Conservation (phyloP, 2,113 vertebrate species). For the Pungitius pungitius region DNA sequence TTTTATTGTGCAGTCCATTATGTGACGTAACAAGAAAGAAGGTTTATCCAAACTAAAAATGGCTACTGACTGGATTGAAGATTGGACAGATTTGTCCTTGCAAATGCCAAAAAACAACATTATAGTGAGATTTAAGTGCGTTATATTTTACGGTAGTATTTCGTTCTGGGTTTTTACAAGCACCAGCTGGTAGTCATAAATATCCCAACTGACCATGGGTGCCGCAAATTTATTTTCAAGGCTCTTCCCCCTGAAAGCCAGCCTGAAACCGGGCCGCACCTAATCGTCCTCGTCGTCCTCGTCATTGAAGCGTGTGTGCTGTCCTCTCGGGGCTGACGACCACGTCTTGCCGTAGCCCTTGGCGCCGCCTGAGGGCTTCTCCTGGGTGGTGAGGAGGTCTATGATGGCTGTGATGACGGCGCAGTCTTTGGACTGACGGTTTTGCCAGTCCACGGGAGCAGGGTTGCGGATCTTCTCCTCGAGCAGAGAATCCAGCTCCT, state of each 20-base stretch:
- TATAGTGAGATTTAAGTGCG: conserved; percentile 18
- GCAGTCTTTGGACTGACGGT: conserved; percentile 87
- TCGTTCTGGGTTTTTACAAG: conserved; percentile 10
- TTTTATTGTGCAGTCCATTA: conserved; percentile 43
- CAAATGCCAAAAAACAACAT: background rate
- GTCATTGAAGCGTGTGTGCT: conserved; percentile 65
- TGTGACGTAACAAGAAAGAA: background rate
- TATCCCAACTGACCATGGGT: conserved; percentile 22
- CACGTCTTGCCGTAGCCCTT: conserved; percentile 53
- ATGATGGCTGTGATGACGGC: conserved; percentile 94
- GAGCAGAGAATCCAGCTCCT: conserved; percentile 89
- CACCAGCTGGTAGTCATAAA: conserved; percentile 38
- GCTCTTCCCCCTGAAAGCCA: background rate
- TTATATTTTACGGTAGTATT: background rate
- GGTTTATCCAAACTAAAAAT: conserved; percentile 9
- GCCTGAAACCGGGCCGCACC: background rate
- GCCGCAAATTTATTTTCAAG: background rate
- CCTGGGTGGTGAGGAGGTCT: conserved; percentile 97
- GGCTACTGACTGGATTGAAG: background rate
- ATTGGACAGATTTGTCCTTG: conserved; percentile 22
- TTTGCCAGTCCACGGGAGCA: conserved; percentile 90
- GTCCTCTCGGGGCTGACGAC: conserved; percentile 74
- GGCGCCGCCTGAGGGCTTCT: conserved; percentile 67
- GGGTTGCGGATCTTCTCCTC: conserved; percentile 94
- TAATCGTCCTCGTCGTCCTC: conserved; percentile 76